Conservation (phyloP, 2,113 vertebrate genomes). For the Apaloderma vittatum region DNA sequence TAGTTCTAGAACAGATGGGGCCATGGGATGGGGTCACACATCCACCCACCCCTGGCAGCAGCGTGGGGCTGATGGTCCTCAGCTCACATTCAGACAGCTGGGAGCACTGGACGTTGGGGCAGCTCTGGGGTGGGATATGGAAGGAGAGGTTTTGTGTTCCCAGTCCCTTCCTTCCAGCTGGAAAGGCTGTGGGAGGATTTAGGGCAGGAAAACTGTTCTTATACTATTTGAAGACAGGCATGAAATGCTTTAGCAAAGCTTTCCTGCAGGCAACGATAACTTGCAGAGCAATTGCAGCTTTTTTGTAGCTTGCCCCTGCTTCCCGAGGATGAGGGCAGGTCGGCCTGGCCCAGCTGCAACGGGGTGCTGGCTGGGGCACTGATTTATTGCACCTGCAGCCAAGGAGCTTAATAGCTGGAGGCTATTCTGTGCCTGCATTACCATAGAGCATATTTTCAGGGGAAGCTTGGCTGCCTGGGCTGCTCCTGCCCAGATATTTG, state of each 20-base stretch:
- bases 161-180: not conserved
- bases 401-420: not conserved
- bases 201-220: constrained; percentile 23
- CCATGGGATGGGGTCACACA: not conserved
- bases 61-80: not conserved
- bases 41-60: not conserved
- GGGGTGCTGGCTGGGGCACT: not conserved
- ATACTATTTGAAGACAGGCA: constrained; percentile 23
- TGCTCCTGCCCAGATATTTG: constrained; percentile 10
- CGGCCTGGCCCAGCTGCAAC: not conserved
- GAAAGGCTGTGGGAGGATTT: constrained; percentile 20
- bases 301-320: not conserved
- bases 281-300: constrained; percentile 14
- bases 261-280: not conserved
- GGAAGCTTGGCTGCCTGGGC: not conserved
- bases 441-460: not conserved
- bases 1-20: not conserved
- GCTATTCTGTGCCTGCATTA: not conserved
- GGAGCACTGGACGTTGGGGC: not conserved
- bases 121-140: not conserved
- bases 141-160: not conserved
- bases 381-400: not conserved
- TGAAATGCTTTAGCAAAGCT: constrained; percentile 50
- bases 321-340: not conserved
- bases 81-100: fast-evolving